Evolutionary conservation across 2,113 vertebrate species (phyloP).

Genomic region (Eublepharis macularius): DNA sequence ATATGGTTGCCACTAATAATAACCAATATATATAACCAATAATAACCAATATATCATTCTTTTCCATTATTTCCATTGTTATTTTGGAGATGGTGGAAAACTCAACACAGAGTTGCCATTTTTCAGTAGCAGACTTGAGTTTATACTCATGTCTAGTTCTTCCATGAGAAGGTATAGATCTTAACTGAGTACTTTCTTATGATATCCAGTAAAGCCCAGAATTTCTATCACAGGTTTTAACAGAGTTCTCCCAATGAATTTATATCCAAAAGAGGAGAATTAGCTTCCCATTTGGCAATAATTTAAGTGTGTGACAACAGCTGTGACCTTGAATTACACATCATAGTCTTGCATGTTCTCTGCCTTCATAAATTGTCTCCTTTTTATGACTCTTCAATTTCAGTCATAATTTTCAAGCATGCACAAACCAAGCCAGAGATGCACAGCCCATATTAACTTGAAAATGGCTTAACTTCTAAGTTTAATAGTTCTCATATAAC

Average conservation of each 20-base stretch:
- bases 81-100: no score
- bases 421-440: not conserved
- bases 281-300: not conserved
- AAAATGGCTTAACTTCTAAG: slow-evolving; percentile 46
- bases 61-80: no score
- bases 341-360: no score
- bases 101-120: no score
- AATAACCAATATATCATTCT: no score
- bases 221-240: not conserved
- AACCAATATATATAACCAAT: no score
- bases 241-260: not conserved
- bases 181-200: no score
- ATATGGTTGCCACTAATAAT: no score
- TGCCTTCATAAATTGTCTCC: no score
- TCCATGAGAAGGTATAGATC: no score
- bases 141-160: no score
- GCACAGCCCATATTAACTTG: slow-evolving; percentile 32
- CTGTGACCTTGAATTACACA: not conserved
- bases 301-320: not conserved
- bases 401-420: slow-evolving; percentile 2
- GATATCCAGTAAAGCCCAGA: not conserved
- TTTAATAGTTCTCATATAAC: slow-evolving; percentile 49
- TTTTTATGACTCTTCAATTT: not conserved
- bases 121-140: no score
- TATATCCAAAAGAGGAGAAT: not conserved